Percentiles rank a stretch among this genome's conserved stretches.
phyloP scores from a whole-genome alignment of 2,888 invertebrate species.

The Tupiocoris notatus region DNA sequence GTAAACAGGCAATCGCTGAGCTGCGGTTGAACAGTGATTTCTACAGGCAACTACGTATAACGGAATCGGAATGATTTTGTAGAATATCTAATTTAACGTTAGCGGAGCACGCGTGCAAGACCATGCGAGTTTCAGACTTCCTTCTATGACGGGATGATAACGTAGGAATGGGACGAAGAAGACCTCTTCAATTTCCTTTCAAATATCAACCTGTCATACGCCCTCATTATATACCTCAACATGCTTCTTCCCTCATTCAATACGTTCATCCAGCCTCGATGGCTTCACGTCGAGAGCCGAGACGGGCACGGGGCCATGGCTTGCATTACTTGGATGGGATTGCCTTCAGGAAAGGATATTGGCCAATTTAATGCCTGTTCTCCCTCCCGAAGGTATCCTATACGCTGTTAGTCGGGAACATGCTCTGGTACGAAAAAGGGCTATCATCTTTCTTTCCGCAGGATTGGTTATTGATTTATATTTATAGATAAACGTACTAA shows the following conservation, averaged over 20 bases:
- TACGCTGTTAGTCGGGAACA: neutral
- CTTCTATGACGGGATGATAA: neutral
- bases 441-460: neutral
- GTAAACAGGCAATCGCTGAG: too few relatives aligned
- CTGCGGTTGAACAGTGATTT: too few relatives aligned
- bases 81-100: too few relatives aligned
- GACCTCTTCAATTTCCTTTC: slow-evolving; percentile 44
- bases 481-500: slow-evolving; percentile 24
- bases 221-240: slow-evolving; percentile 42
- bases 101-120: neutral
- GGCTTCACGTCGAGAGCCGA: neutral
- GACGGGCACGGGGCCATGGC: neutral
- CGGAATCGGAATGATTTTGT: too few relatives aligned
- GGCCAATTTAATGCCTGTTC: slow-evolving; percentile 42
- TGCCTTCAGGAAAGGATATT: slow-evolving; percentile 42
- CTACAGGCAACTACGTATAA: too few relatives aligned
- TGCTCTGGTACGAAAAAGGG: neutral
- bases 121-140: neutral
- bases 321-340: slow-evolving; percentile 17
- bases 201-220: slow-evolving; percentile 43
- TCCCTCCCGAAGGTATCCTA: slow-evolving; percentile 1
- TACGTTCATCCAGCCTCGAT: neutral
- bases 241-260: slow-evolving; percentile 31
- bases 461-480: slow-evolving; percentile 34
- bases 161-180: slow-evolving; percentile 4